Percentiles rank a stretch among this genome's conserved stretches.
These are phyloP conservation scores for Myotis planiceps DNA, from an alignment of 2,797 vertebrate species.

Conservation along the genomic window DNA sequence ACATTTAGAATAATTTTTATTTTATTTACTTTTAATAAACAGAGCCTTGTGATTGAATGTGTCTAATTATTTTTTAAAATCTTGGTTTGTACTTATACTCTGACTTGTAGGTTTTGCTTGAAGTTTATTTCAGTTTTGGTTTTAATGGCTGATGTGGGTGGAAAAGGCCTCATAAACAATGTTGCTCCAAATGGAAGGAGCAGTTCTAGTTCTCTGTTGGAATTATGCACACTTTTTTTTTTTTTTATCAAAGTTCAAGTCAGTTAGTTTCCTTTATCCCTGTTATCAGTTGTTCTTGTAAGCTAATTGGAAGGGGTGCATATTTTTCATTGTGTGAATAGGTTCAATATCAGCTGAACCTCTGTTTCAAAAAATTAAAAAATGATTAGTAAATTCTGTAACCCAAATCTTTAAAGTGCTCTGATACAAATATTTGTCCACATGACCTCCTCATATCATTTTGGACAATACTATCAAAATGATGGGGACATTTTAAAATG, in stretches of 20 bases:
- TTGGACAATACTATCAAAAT: constrained; percentile 25
- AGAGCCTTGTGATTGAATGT: neutral
- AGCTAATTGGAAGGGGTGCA: neutral
- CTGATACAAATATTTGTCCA: constrained; percentile 14
- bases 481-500: neutral
- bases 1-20: constrained; percentile 24
- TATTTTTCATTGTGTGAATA: neutral
- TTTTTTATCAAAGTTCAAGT: neutral
- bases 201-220: neutral
- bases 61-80: neutral
- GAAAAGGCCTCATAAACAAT: neutral
- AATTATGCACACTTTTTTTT: neutral
- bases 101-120: neutral
- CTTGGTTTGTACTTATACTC: constrained; percentile 2
- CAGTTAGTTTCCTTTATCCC: constrained; percentile 1
- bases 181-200: neutral
- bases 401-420: constrained; percentile 4
- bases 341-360: neutral
- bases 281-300: neutral
- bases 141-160: neutral
- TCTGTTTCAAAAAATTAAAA: neutral
- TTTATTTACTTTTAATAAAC: neutral
- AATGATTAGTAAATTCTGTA: neutral
- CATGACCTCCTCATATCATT: neutral
- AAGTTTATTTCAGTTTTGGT: neutral